Base-by-base conservation (phyloP, 2,113 vertebrate species). In the Saccopteryx leptura region DNA sequence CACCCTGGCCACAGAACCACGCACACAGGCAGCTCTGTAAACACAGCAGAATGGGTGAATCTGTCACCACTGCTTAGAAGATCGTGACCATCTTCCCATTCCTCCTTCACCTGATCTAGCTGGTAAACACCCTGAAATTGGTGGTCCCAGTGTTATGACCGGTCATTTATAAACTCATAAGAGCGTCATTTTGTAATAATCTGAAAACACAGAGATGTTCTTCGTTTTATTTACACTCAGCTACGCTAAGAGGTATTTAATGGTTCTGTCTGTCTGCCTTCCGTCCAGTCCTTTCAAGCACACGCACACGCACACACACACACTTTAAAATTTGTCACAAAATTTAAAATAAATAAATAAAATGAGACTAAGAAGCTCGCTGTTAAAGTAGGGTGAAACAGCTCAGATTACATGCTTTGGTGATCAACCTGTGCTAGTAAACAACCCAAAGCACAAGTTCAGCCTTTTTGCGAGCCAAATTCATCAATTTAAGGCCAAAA, bases 381-480 rank as follows among this genome's bases (percentile, higher is more conserved):
- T 26, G 2, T 50, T 78, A 33, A 80, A 89, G 23, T 5, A 60
- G n/a, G 76, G 76, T 72, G 60, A 76, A 56, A 58, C 86, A 65
- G 91, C 31, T 83, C 1, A 0, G 48, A 50, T 7, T 83, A 31
- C 94, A 95, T 87, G 63, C 58, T 91, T 88, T 97, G 76, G 74
- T 72, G 58, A 74, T 71, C 69, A 90, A 50, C 54, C 21, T n/a
- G 21, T 85, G 86, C 74, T 86, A 52, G 86, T 88, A 91, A 95
- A 94, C 92, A 96, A n/a, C 63, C 63, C 78, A 1, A 80, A 87
- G 72, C 76, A 89, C 19, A 61, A 83, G 84, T 56, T 94, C 89
- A 91, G 82, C 85, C 80, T 96, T 91, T 95, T 90, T 71, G 3
- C 21, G 58, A 87, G 88, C 93, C 97, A 96, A 56, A 50, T 63